phyloP scores from a whole-genome alignment of 2,113 vertebrate genomes.

The Dipodomys spectabilis region DNA sequence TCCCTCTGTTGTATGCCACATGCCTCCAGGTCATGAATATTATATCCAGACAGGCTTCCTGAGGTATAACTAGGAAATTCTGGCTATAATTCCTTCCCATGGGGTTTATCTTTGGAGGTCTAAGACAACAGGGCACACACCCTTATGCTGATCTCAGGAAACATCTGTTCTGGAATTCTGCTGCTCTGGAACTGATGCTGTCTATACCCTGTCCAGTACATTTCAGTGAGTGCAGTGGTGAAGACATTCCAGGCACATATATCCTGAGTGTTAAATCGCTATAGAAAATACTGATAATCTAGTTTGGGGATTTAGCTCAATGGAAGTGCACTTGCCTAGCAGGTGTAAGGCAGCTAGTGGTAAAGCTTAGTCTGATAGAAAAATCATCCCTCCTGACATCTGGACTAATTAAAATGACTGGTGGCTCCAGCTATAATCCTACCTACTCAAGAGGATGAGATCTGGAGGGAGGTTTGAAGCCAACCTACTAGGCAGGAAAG shows the following conservation, averaged over 20 bases:
- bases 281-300: no score
- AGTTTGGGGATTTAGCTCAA: no score
- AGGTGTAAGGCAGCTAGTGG: no score
- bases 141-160: not conserved
- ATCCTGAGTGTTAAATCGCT: not conserved
- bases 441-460: no score
- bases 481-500: no score
- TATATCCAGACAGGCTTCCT: not conserved
- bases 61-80: rapidly evolving
- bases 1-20: not conserved
- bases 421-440: no score
- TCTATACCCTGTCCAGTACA: not conserved
- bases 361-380: not conserved
- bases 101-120: no score
- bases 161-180: not conserved
- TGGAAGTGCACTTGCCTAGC: no score
- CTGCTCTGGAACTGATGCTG: not conserved
- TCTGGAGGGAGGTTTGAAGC: no score
- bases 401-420: not conserved
- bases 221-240: not conserved
- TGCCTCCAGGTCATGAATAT: not conserved
- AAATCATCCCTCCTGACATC: not conserved
- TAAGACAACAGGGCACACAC: not conserved
- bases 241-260: not conserved
- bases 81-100: not conserved